These are phyloP conservation scores for Balaeniceps rex DNA, from an alignment of 2,113 vertebrate genomes.

Conservation along the genomic window DNA sequence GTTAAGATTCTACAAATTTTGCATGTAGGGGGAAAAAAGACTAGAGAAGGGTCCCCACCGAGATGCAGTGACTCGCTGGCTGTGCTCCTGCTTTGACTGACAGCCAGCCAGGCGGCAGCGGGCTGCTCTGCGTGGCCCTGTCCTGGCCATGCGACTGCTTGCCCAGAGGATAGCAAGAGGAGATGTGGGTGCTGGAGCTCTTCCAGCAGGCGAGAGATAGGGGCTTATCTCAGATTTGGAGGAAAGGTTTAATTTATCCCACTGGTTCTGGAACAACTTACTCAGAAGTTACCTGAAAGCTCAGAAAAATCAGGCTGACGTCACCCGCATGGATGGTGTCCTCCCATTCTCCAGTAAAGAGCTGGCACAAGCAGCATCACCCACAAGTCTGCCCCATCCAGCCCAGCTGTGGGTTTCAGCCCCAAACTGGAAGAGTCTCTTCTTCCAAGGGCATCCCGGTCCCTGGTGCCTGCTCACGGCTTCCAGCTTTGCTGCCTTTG, in stretches of 20 bases:
- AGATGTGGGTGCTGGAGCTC: neutral
- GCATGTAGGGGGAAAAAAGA: neutral
- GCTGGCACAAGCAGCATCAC: neutral
- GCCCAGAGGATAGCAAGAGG: neutral
- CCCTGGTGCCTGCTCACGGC: neutral
- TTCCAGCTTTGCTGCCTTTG: neutral
- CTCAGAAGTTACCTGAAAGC: neutral
- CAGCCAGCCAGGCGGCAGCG: neutral
- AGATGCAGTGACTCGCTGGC: neutral
- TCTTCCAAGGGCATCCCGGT: neutral
- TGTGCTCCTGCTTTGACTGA: neutral
- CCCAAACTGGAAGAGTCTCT: neutral
- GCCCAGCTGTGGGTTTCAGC: neutral
- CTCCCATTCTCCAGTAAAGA: neutral
- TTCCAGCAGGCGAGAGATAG: neutral
- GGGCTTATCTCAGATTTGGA: neutral
- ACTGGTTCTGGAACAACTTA: neutral
- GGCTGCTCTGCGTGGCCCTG: accelerated
- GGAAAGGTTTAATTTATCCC: neutral
- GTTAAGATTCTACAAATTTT: neutral
- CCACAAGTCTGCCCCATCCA: neutral
- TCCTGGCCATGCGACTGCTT: accelerated
- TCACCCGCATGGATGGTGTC: neutral
- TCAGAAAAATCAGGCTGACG: neutral
- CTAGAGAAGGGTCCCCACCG: accelerated